Conservation (phyloP, 2,113 vertebrate genomes). For the Pholis gunnellus region DNA sequence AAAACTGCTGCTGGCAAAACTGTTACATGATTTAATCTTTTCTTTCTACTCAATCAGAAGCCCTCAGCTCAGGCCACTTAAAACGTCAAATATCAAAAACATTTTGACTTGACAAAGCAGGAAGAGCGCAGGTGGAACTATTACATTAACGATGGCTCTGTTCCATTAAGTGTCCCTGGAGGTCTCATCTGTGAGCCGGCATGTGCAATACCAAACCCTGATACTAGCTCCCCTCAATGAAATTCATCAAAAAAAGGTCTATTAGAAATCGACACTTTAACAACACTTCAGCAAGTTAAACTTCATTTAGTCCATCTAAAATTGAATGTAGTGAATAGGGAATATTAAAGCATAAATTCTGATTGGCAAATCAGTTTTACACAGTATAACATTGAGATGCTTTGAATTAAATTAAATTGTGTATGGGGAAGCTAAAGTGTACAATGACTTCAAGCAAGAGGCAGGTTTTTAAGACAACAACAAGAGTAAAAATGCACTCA, state of each 20-base stretch:
- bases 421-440: neutral
- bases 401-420: neutral
- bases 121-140: neutral
- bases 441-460: neutral
- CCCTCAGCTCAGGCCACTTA: neutral
- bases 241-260: neutral
- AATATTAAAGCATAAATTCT: too few relatives aligned
- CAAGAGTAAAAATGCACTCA: neutral
- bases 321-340: neutral
- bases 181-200: neutral
- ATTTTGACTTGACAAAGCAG: neutral
- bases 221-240: neutral
- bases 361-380: neutral
- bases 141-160: neutral
- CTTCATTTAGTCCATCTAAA: neutral
- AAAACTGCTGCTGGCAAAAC: neutral
- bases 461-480: neutral
- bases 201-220: neutral
- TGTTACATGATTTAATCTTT: neutral
- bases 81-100: neutral
- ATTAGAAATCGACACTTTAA: neutral
- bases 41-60: neutral
- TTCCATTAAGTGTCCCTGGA: slow-evolving; percentile 11
- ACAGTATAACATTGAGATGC: neutral
- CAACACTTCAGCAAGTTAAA: neutral